Evolutionary conservation across 2,888 invertebrate species (phyloP).

Genomic region (Noctuana brunneofusca): DNA sequence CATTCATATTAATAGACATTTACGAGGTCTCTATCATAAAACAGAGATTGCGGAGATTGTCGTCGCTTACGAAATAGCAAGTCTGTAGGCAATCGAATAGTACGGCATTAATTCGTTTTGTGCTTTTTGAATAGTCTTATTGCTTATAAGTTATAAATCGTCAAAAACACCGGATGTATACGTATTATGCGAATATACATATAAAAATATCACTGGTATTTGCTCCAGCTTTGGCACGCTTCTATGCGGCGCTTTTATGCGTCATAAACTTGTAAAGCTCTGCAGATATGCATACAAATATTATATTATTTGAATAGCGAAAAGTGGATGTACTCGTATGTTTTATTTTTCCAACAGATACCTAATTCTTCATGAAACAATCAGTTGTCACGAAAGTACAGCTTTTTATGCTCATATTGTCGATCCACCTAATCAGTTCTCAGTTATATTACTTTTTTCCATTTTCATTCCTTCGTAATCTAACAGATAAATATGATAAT

Average conservation of each 20-base stretch:
- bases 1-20: constrained; percentile 84
- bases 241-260: constrained; percentile 8
- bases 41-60: constrained; percentile 82
- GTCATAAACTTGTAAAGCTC: constrained; percentile 22
- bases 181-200: constrained; percentile 47
- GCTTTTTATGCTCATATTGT: too few species aligned
- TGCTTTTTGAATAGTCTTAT: constrained; percentile 68
- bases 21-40: constrained; percentile 79
- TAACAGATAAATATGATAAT: too few species aligned
- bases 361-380: too few species aligned
- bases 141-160: constrained; percentile 66
- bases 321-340: neutral
- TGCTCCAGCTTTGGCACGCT: constrained; percentile 23
- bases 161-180: constrained; percentile 56
- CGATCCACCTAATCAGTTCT: too few species aligned
- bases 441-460: too few species aligned
- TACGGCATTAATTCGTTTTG: constrained; percentile 65
- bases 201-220: constrained; percentile 23
- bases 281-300: constrained; percentile 26
- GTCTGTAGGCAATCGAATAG: constrained; percentile 58
- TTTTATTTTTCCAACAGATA: too few species aligned
- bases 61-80: constrained; percentile 72
- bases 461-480: too few species aligned
- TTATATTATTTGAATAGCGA: constrained; percentile 8
- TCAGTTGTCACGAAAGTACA: too few species aligned